phyloP scores from a whole-genome alignment of 1,140 invertebrate genomes.

The Platyscapa corneri region DNA sequence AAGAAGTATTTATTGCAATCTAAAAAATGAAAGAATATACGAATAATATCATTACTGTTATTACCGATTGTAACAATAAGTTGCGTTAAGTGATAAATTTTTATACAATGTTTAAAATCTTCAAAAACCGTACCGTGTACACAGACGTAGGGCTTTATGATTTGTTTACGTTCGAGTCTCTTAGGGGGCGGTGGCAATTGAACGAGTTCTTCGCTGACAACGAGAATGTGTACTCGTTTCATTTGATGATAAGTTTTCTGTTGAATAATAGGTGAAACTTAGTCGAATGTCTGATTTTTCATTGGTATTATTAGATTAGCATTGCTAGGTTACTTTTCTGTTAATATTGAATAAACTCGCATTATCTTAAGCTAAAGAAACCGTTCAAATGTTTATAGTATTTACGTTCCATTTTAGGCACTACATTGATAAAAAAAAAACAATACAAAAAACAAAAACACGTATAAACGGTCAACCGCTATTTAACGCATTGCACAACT shows the following conservation, averaged over 20 bases:
- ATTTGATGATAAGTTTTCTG: slow-evolving; percentile 52
- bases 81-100: too few species aligned
- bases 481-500: too few species aligned
- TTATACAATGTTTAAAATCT: neutral
- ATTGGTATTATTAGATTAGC: neutral
- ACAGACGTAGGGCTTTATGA: slow-evolving; percentile 67
- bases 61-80: neutral
- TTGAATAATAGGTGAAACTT: neutral
- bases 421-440: too few species aligned
- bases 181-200: slow-evolving; percentile 51
- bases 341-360: neutral
- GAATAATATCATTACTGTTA: neutral
- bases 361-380: too few species aligned
- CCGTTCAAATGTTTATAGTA: too few species aligned
- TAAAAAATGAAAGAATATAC: slow-evolving; percentile 53
- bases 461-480: too few species aligned
- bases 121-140: slow-evolving; percentile 60
- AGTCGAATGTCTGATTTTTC: neutral
- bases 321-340: neutral
- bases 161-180: slow-evolving; percentile 58
- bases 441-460: too few species aligned
- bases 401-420: too few species aligned
- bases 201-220: slow-evolving; percentile 34
- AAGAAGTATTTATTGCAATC: slow-evolving; percentile 69
- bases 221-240: slow-evolving; percentile 44